Evolutionary conservation across 23 tunicate species (phyloP), one percentile per base, ranked within the genome.

Genomic region (Styela clava): DNA sequence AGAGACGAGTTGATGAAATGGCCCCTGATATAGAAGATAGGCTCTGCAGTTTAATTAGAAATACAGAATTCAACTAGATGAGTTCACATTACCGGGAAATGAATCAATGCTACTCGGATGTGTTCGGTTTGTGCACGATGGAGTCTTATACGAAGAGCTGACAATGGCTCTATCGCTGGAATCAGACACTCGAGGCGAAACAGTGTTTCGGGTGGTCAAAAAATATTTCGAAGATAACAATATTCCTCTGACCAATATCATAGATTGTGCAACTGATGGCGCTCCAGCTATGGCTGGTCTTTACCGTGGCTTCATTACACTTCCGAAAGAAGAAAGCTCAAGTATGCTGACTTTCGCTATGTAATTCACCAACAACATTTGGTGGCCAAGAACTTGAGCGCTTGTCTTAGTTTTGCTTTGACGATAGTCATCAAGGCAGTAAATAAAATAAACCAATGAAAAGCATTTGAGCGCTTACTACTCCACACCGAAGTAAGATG

Each of bases 181-280:
- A 76, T 64, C 88, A 24, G 74, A 84, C 69, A 78, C 83, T 84
- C 74, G 83, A 33, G 88, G 74, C 77, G 24, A 83, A 84, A 84
- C 74, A 63, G 74, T 84, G 83, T 84, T 84, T 78, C 63, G 24
- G n/a, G 74, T 26, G 24, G 74, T 69, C 21, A 21, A 69, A 26
- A 1, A 25, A 25, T 84, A 1, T 67, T 84, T 2, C 37, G 83
- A 76, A 1, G 83, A 84, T 63, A 79, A 84, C 35, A 33, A 51
- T 24, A 83, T 83, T 33, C 86, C 88, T 62, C 32, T 78, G 83
- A 35, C 77, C 36, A 84, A 84, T 77, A 84, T 78, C 63, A 36
- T 78, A 83, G 74, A 84, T 62, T 78, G 88, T 35, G 88, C 83
- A 84, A 79, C 84, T 9, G 87, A 84, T 35, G 84, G 87, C 78